Percentiles rank a stretch among this genome's conserved stretches.
These are phyloP conservation scores for Helicoverpa zea DNA, from an alignment of 1,140 invertebrate genomes.

Conservation along the genomic window DNA sequence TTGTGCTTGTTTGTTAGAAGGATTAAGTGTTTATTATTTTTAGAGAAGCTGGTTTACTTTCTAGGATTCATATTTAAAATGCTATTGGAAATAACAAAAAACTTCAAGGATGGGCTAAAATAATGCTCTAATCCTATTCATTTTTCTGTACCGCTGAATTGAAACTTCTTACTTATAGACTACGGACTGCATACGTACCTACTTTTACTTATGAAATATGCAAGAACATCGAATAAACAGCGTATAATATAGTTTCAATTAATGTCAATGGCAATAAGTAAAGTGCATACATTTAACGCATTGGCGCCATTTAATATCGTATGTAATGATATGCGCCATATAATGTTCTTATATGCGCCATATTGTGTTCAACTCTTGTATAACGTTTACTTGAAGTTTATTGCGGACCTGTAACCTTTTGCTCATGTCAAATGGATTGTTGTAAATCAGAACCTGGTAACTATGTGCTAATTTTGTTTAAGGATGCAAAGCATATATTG, in stretches of 20 bases:
- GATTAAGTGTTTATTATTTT: too few relatives aligned
- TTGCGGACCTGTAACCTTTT: slow-evolving; percentile 9
- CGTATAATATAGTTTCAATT: slow-evolving; percentile 4
- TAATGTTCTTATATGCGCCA: too few relatives aligned
- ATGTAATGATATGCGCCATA: not conserved
- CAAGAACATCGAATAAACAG: slow-evolving; percentile 1
- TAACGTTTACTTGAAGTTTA: not conserved
- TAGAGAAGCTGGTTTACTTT: too few relatives aligned
- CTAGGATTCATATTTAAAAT: too few relatives aligned
- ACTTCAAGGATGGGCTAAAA: not conserved
- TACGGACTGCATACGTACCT: too few relatives aligned
- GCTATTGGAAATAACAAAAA: too few relatives aligned
- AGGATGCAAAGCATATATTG: not conserved
- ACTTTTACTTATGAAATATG: not conserved
- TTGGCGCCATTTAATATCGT: slow-evolving; percentile 25
- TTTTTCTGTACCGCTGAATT: not conserved
- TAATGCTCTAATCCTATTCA: not conserved
- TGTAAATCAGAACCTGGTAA: not conserved
- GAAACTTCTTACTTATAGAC: too few relatives aligned
- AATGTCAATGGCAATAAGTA: slow-evolving; percentile 18
- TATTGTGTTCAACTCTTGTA: not conserved
- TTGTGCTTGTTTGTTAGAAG: not conserved
- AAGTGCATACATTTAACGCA: not conserved
- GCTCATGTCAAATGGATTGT: not conserved
- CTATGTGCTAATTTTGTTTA: slow-evolving; percentile 14